These are phyloP conservation scores for Poecile montanus DNA, from an alignment of 2,797 vertebrate species.

Conservation along the genomic window DNA sequence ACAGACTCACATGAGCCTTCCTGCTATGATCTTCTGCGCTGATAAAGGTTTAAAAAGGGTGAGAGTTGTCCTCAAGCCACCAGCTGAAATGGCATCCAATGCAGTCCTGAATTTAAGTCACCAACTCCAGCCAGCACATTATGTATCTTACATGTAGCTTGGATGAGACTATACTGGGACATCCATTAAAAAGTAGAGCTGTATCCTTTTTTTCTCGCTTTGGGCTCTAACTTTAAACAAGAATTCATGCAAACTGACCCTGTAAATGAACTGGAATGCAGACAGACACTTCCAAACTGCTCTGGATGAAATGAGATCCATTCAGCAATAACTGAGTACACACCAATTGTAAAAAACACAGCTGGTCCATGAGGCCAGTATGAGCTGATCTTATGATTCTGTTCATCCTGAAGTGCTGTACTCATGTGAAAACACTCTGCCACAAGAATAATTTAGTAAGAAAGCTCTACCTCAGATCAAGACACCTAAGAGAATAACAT, in stretches of 20 bases:
- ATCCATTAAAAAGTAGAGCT: neutral
- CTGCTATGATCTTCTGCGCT: neutral
- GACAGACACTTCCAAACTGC: neutral
- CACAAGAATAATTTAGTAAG: neutral
- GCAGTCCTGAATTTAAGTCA: neutral
- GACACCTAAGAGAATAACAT: rapidly evolving
- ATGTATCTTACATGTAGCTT: neutral
- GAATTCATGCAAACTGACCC: neutral
- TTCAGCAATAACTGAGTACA: neutral
- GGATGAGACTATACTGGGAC: neutral
- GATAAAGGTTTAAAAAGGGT: neutral
- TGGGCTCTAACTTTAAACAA: neutral
- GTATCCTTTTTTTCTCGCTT: neutral
- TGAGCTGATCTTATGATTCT: neutral
- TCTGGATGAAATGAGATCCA: neutral
- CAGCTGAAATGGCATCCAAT: neutral
- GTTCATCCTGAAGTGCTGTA: neutral
- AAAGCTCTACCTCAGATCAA: neutral
- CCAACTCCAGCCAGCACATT: neutral
- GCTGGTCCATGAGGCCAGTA: neutral
- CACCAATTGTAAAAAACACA: neutral
- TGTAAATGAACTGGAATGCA: neutral
- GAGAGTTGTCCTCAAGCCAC: neutral
- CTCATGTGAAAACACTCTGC: neutral
- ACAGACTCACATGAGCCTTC: neutral